phyloP scores from a whole-genome alignment of 2,888 invertebrate species.

The Sinodicranocentrus sp. region DNA sequence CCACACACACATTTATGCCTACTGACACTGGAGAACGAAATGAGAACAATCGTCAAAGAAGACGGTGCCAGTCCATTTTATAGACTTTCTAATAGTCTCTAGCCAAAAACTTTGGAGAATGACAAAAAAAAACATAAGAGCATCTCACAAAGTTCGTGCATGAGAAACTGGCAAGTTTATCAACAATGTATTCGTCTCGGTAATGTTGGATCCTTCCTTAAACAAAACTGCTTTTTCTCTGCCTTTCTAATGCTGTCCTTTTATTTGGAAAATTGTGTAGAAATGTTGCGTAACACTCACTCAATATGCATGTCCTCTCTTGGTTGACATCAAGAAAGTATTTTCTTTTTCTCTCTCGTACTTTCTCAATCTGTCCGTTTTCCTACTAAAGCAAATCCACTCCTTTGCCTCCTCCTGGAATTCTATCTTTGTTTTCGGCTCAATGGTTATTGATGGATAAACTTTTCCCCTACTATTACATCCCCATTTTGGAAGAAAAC shows the following conservation, averaged over 20 bases:
- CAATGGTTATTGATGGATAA: slow-evolving; percentile 67
- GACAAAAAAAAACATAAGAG: slow-evolving; percentile 18
- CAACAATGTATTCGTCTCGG: neutral
- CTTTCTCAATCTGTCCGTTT: slow-evolving; percentile 43
- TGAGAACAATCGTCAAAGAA: slow-evolving; percentile 10
- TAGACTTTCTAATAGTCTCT: slow-evolving; percentile 41
- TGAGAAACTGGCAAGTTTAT: neutral
- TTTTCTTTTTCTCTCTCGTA: neutral
- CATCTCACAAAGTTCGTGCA: neutral
- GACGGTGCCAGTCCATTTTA: slow-evolving; percentile 44
- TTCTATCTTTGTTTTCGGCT: slow-evolving; percentile 44
- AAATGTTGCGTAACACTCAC: slow-evolving; percentile 57
- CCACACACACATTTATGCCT: slow-evolving; percentile 16
- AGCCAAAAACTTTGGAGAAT: neutral
- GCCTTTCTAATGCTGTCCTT: too few species aligned
- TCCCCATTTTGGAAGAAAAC: neutral
- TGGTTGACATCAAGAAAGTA: neutral
- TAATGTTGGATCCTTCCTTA: neutral
- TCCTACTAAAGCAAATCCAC: slow-evolving; percentile 4
- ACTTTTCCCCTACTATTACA: slow-evolving; percentile 36
- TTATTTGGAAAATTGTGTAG: slow-evolving; percentile 38
- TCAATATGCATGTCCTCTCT: slow-evolving; percentile 49
- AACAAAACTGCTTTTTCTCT: neutral
- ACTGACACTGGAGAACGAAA: neutral
- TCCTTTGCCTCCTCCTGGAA: neutral